Evolutionary conservation across 2,113 vertebrate genomes (phyloP), one percentile per base, ranked within the genome.

Genomic region (Axis porcinus): DNA sequence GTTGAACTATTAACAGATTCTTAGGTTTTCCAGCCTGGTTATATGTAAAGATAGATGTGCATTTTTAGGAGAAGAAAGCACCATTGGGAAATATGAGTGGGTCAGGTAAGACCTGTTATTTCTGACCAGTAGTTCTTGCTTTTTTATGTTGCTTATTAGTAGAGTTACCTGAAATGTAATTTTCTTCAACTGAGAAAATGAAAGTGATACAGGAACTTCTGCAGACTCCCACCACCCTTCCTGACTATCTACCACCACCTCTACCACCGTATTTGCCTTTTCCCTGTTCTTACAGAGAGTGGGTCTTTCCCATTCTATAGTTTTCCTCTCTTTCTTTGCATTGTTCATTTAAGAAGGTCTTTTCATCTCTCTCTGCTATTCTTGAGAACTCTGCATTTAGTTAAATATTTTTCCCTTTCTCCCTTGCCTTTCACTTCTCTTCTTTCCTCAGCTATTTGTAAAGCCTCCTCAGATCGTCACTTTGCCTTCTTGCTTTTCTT

Each of bases 151-250:
- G 16, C 12, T 60, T 81, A 43, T 89, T 86, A 54, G 19, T 87
- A 67, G 28, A 87, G 43, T 57, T 95, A n/a, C 23, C 43, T 43
- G n/a, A 81, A 92, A 78, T 91, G 33, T 30, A 79, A 58, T 86
- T 95, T 91, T 95, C 60, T 95, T 97, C 67, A 23, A 7, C 15
- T 87, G 62, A 85, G 67, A 84, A 91, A 70, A 78, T 52, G 67
- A 79, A 93, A 57, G 55, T 4, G 17, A 2, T 84, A 27, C 4
- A 33, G 87, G 40, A 81, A 52, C 10, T 62, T 91, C 23, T 84
- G 0, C 15, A 19, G 16, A n/a, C 25, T 33, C n/a, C 33, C 19
- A 15, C 19, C 27, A 50, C 47, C 1, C 40, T 28, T 10, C 58
- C 1, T 27, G 10, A 45, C 45, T 82, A 1, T 40, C 14, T 57